phyloP scores from a whole-genome alignment of 2,797 vertebrate genomes.

The Halcyon badia region DNA sequence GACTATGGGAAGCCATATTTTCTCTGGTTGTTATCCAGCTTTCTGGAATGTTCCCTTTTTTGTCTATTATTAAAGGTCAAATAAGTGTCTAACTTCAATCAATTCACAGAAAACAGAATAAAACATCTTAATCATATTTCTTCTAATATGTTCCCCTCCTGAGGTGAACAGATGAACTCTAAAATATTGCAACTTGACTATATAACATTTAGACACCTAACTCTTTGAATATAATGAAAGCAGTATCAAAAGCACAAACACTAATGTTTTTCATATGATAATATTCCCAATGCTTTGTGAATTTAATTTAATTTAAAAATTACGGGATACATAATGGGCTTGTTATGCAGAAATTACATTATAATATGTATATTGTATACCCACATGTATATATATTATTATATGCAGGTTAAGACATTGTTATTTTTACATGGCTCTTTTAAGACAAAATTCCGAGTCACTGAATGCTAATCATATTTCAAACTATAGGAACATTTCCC shows the following conservation, averaged over 20 bases:
- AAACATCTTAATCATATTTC: neutral
- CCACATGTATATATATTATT: neutral
- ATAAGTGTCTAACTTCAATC: neutral
- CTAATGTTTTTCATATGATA: neutral
- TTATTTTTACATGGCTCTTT: neutral
- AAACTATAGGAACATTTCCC: neutral
- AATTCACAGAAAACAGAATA: neutral
- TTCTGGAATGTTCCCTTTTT: neutral
- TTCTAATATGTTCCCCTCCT: neutral
- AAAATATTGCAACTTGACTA: neutral
- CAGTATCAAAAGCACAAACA: neutral
- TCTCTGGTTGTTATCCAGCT: neutral
- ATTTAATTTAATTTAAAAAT: neutral
- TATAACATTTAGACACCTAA: neutral
- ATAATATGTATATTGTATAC: neutral
- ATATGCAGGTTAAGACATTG: rapidly evolving
- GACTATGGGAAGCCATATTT: neutral
- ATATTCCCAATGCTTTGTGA: neutral
- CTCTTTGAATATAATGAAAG: neutral
- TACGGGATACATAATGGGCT: neutral
- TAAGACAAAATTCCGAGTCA: neutral
- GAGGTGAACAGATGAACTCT: neutral
- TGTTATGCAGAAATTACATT: neutral
- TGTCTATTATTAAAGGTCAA: neutral
- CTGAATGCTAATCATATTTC: neutral